A percentile compares a stretch with the other conserved stretches of the same genome.
These are phyloP conservation scores for Temnothorax curvispinosus DNA, from an alignment of 1,140 invertebrate species.

Conservation along the genomic window DNA sequence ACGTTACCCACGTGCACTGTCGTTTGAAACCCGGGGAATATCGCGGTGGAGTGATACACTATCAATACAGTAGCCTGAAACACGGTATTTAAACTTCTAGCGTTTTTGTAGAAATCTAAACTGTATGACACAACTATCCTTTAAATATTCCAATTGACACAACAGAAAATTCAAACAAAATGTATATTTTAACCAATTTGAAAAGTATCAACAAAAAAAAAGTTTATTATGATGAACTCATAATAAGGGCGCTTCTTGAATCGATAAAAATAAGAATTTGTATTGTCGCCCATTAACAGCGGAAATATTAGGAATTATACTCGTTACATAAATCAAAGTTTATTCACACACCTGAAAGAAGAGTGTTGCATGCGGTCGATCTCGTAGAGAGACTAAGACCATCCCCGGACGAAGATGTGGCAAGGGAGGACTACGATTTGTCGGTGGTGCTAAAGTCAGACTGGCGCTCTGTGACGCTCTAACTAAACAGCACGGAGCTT, in stretches of 20 bases:
- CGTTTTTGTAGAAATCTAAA: neutral
- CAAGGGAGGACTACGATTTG: slow-evolving; percentile 86
- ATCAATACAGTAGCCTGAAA: slow-evolving; percentile 94
- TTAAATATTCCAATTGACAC: slow-evolving; percentile 17
- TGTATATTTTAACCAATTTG: neutral
- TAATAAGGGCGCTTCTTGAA: neutral
- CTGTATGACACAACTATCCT: neutral
- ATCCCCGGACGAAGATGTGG: slow-evolving; percentile 93
- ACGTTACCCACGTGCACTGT: slow-evolving; percentile 98
- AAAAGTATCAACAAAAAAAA: neutral
- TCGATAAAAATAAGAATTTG: slow-evolving; percentile 3
- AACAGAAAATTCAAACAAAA: neutral
- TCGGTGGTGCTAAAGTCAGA: slow-evolving; percentile 89
- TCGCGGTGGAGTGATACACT: slow-evolving; percentile 93
- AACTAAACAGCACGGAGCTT: slow-evolving; percentile 94
- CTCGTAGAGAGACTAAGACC: slow-evolving; percentile 88
- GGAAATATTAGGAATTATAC: neutral
- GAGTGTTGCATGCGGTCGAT: slow-evolving; percentile 89
- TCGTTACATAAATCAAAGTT: neutral
- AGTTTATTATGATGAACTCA: neutral
- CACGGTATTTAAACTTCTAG: neutral
- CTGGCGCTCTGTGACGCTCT: slow-evolving; percentile 96
- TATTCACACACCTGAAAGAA: slow-evolving; percentile 90
- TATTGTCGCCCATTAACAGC: neutral
- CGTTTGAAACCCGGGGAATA: slow-evolving; percentile 96